Conservation (phyloP, 2,797 vertebrate genomes). For the Myotis planiceps region DNA sequence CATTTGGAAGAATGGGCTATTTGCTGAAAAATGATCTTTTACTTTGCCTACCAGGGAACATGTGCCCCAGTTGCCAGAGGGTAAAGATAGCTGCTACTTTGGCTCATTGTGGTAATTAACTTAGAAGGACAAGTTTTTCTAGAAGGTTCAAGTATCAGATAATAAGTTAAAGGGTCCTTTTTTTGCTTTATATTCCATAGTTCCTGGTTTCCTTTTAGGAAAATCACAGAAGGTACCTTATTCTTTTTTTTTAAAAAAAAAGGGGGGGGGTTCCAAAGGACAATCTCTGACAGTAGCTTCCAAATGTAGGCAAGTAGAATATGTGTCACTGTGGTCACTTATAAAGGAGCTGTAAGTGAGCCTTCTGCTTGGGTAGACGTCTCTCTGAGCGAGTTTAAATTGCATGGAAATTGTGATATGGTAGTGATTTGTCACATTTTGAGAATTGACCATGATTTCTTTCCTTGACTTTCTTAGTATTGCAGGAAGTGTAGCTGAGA, state of each 20-base stretch:
- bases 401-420: not conserved
- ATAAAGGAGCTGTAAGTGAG: not conserved
- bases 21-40: not conserved
- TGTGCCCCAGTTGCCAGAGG: not conserved
- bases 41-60: not conserved
- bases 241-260: constrained; percentile 41
- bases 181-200: constrained; percentile 58
- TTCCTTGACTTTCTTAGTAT: constrained; percentile 89
- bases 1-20: not conserved
- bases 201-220: constrained; percentile 43
- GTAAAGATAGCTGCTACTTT: constrained; percentile 20
- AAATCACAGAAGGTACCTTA: not conserved
- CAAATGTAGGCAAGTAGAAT: not conserved
- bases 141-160: not conserved
- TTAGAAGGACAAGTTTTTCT: not conserved
- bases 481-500: constrained; percentile 98
- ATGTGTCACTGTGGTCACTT: not conserved
- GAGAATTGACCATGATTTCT: constrained; percentile 39
- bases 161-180: constrained; percentile 19
- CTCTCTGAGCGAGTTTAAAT: not conserved
- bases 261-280: not conserved
- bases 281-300: constrained; percentile 7
- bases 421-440: not conserved
- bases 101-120: constrained; percentile 11
- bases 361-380: not conserved